Base-by-base conservation (phyloP, 2,888 invertebrate species). In the Electrophaes corylata region DNA sequence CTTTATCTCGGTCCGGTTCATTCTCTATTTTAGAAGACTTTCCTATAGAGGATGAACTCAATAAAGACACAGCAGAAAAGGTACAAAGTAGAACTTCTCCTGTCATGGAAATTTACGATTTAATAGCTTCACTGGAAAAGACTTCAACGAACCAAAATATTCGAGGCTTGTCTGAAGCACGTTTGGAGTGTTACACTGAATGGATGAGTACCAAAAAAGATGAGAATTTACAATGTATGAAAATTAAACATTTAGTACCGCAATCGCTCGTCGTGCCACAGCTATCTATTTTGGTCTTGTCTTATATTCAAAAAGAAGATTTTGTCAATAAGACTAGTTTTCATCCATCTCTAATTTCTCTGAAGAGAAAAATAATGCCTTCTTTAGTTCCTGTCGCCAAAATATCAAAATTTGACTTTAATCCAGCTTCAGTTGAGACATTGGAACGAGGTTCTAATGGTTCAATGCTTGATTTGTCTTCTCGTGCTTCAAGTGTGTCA, bases 51-150 rank as follows among this genome's bases (percentile, higher is more conserved):
- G 20, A 51, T 57, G 43, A 57, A 2, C 26, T 26, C 31, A 45
- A 49, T 49, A 35, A 8, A 10, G 58, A 46, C 4, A 43, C 33
- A 23, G 41, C 41, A 12, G 62, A 65, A 14, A 19, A 44, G 39
- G 66, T 62, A 33, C 23, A 41, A 31, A 65, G 57, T 29, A 72
- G 66, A 56, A 78, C 61, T 60, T 85, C 85, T 11, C 85, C 86
- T 10, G 83, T 84, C 2, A 81, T 84, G 66, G 75, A 78, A 55
- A 69, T 72, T 20, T 79, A 70, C 62, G 81, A 84, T 26, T 58
- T 67, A 3, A 73, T 85, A 49, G 75, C 65, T 19, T 57, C 66
- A 35, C 47, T 74, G 10, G 39, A 65, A 12, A 43, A 26, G 8
- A 55, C 52, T 57, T 37, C 51, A 11, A 40, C 4, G 16, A 35